Evolutionary conservation across 1,140 invertebrate genomes (phyloP).

Genomic region (Grapholita molesta): DNA sequence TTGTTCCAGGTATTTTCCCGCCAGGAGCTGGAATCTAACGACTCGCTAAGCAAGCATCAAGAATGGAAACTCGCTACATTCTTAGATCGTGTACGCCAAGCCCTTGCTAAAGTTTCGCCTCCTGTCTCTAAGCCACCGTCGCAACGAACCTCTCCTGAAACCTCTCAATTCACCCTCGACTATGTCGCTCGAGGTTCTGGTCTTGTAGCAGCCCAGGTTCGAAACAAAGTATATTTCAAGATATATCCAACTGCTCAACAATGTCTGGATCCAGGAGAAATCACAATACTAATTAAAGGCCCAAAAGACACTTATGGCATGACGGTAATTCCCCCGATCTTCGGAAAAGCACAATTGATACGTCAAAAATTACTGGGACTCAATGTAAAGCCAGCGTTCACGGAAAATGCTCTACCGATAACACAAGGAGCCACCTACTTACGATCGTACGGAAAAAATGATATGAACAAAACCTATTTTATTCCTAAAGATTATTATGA

Average conservation of each 20-base stretch:
- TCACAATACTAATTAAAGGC: slow-evolving; percentile 71
- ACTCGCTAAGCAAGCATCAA: slow-evolving; percentile 68
- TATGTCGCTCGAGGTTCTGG: slow-evolving; percentile 80
- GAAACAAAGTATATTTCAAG: slow-evolving; percentile 74
- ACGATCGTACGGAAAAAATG: slow-evolving; percentile 62
- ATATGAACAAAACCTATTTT: slow-evolving; percentile 69
- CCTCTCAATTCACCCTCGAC: slow-evolving; percentile 65
- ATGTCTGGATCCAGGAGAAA: slow-evolving; percentile 69
- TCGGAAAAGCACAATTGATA: slow-evolving; percentile 69
- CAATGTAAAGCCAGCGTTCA: slow-evolving; percentile 50
- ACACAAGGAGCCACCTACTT: slow-evolving; percentile 65
- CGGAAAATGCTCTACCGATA: slow-evolving; percentile 61
- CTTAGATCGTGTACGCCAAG: slow-evolving; percentile 65
- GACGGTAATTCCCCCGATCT: slow-evolving; percentile 58
- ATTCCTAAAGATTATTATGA: slow-evolving; percentile 71
- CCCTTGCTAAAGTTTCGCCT: slow-evolving; percentile 66
- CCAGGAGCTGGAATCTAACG: slow-evolving; percentile 70
- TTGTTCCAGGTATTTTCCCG: slow-evolving; percentile 77
- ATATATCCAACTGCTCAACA: slow-evolving; percentile 75
- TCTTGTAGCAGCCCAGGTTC: slow-evolving; percentile 74
- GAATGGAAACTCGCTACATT: slow-evolving; percentile 78
- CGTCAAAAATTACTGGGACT: slow-evolving; percentile 66
- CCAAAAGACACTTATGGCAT: slow-evolving; percentile 70
- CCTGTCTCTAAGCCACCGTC: slow-evolving; percentile 56
- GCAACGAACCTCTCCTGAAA: slow-evolving; percentile 48